These are phyloP conservation scores for Temnothorax ravouxi DNA, from an alignment of 2,888 invertebrate genomes.

Conservation along the genomic window DNA sequence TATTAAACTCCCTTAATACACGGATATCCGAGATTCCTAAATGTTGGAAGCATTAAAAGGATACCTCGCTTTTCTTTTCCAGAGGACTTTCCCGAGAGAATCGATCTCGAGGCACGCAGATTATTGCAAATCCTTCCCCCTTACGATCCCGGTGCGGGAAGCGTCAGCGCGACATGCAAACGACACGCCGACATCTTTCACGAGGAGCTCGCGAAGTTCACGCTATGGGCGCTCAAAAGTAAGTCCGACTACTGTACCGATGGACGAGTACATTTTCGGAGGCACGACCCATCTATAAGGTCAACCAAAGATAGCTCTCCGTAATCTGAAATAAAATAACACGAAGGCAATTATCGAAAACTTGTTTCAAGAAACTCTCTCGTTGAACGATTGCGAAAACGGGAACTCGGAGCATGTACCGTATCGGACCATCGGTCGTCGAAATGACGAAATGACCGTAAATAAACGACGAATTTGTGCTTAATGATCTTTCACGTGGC, in stretches of 20 bases:
- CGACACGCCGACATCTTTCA: slow-evolving; percentile 81
- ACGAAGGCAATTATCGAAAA: neutral
- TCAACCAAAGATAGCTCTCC: neutral
- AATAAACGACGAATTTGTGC: slow-evolving; percentile 46
- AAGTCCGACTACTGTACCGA: slow-evolving; percentile 26
- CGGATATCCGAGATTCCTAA: neutral
- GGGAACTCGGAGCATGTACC: slow-evolving; percentile 33
- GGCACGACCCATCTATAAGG: neutral
- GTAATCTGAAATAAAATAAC: slow-evolving; percentile 10
- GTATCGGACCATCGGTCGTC: slow-evolving; percentile 12
- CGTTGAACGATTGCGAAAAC: slow-evolving; percentile 28
- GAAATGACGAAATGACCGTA: slow-evolving; percentile 27
- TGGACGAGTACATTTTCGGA: neutral
- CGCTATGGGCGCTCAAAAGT: slow-evolving; percentile 85
- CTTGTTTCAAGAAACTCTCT: neutral
- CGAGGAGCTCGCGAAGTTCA: slow-evolving; percentile 82
- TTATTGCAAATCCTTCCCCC: slow-evolving; percentile 81
- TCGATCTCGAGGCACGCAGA: slow-evolving; percentile 79
- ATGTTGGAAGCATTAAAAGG: neutral
- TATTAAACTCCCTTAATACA: neutral
- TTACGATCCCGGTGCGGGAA: slow-evolving; percentile 82
- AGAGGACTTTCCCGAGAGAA: slow-evolving; percentile 81
- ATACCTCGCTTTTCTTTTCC: slow-evolving; percentile 40
- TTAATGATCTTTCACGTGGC: slow-evolving; percentile 70
- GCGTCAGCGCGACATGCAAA: slow-evolving; percentile 82